A percentile compares a stretch with the other conserved stretches of the same genome.
phyloP scores from a whole-genome alignment of 2,113 vertebrate species.

The Felis catus region F.catus_Fca126_mat1.0 CM031411.1:90840001-90840500 shows the following conservation, averaged over 20 bases:
- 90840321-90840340: background rate
- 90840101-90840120: background rate
- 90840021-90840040: background rate
- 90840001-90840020: background rate
- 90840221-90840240: background rate
- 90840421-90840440: background rate
- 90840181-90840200: background rate
- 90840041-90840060: background rate
- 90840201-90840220: background rate
- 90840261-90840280: background rate
- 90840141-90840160: background rate
- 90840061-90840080: background rate
- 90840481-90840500: background rate
- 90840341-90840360: background rate
- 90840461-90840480: background rate
- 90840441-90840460: background rate
- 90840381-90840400: background rate
- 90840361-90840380: background rate
- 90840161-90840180: background rate
- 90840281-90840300: background rate
- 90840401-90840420: background rate
- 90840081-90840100: background rate
- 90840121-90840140: background rate
- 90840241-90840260: background rate
- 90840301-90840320: background rate